Evolutionary conservation across 2,797 vertebrate species (phyloP).

Genomic region (Numenius phaeopus): DNA sequence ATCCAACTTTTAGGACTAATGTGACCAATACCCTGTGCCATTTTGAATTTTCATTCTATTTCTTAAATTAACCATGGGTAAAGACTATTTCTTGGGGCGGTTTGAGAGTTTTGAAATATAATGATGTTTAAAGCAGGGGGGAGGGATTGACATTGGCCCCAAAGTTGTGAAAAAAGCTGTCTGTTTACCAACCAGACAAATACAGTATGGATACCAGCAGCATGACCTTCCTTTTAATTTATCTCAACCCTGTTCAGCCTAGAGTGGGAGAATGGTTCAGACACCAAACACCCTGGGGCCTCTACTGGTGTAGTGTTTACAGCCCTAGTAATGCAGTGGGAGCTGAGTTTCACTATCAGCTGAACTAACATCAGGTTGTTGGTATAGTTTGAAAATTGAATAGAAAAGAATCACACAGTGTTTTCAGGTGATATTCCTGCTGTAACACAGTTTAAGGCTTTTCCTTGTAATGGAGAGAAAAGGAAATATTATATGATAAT

Average conservation of each 20-base stretch:
- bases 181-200: not conserved
- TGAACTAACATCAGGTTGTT: not conserved
- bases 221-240: not conserved
- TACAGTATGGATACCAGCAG: not conserved
- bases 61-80: not conserved
- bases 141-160: not conserved
- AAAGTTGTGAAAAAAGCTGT: not conserved
- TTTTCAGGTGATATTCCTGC: not conserved
- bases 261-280: not conserved
- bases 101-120: not conserved
- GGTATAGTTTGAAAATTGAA: not conserved
- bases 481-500: not conserved
- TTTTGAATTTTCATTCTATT: not conserved
- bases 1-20: not conserved
- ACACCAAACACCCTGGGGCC: too few relatives aligned
- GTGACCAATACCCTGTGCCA: not conserved
- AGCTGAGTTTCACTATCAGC: not conserved
- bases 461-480: not conserved
- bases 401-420: rapidly evolving
- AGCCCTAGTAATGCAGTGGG: not conserved
- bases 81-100: not conserved
- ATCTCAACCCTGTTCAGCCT: not conserved
- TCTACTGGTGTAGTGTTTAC: rapidly evolving
- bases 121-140: not conserved
- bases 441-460: not conserved